These are phyloP conservation scores for Calycopis cecrops DNA, from an alignment of 1,140 invertebrate genomes.

Conservation along the genomic window DNA sequence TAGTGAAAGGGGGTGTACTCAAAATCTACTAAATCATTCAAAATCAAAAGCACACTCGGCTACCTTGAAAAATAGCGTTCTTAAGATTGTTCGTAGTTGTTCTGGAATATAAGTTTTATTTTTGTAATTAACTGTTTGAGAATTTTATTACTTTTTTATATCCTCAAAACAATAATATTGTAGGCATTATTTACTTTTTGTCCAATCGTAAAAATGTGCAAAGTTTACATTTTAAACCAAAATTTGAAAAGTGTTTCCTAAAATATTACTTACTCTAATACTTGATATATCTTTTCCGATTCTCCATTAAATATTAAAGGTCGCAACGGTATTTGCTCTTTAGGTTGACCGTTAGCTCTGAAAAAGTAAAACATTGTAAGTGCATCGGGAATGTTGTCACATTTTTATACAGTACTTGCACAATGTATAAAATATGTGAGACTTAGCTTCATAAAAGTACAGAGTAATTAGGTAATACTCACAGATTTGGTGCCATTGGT, in stretches of 20 bases:
- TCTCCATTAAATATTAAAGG: conserved; percentile 83
- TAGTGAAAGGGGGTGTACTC: background rate
- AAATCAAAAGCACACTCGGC: conserved; percentile 49
- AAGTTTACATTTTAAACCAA: too few relatives aligned
- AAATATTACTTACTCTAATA: conserved; percentile 81
- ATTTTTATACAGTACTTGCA: too few relatives aligned
- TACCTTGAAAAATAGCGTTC: conserved; percentile 69
- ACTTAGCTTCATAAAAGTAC: too few relatives aligned
- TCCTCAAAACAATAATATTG: background rate
- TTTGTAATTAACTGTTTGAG: conserved; percentile 1
- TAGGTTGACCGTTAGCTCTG: conserved; percentile 64
- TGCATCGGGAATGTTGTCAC: background rate
- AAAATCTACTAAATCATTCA: conserved; percentile 3
- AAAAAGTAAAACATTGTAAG: conserved; percentile 20
- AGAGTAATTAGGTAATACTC: too few relatives aligned
- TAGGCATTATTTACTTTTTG: background rate
- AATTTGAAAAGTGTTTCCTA: too few relatives aligned
- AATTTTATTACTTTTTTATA: background rate
- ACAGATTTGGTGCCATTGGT: conserved; percentile 63
- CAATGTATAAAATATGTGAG: too few relatives aligned
- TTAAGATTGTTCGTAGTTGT: conserved; percentile 69
- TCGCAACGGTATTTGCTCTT: conserved; percentile 85
- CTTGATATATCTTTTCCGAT: conserved; percentile 78
- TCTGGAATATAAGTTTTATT: conserved; percentile 48
- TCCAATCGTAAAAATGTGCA: background rate